Percentiles rank a stretch among this genome's conserved stretches.
phyloP scores from a whole-genome alignment of 2,797 vertebrate species.

The Oophaga sylvatica region DNA sequence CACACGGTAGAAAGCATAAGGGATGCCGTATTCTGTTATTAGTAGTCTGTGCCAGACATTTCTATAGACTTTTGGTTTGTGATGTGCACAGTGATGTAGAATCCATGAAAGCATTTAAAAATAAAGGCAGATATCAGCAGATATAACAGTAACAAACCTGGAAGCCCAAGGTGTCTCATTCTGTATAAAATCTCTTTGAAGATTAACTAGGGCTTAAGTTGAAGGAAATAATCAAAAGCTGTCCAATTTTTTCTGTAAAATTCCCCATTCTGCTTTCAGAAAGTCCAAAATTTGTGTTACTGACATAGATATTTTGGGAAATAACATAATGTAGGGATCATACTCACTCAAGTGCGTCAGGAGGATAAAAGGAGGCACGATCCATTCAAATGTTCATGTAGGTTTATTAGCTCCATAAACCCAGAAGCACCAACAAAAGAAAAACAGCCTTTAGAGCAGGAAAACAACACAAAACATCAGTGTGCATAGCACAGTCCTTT shows the following conservation, averaged over 20 bases:
- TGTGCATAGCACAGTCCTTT: too few relatives aligned
- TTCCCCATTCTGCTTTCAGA: neutral
- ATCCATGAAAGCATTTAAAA: constrained; percentile 53
- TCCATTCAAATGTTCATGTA: too few relatives aligned
- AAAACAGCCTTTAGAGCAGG: too few relatives aligned
- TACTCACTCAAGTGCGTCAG: too few relatives aligned
- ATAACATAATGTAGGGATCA: neutral
- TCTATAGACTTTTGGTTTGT: constrained; percentile 31
- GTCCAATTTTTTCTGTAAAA: constrained; percentile 29
- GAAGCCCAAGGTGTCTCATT: constrained; percentile 43
- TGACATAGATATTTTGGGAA: constrained; percentile 4
- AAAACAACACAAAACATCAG: too few relatives aligned
- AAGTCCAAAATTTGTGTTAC: constrained; percentile 22
- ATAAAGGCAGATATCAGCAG: constrained; percentile 50
- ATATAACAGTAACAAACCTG: constrained; percentile 39
- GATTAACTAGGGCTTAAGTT: constrained; percentile 43
- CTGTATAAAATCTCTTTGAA: constrained; percentile 43
- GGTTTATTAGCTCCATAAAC: too few relatives aligned
- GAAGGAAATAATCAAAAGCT: constrained; percentile 43
- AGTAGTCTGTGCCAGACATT: constrained; percentile 26
- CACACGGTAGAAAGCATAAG: constrained; percentile 31
- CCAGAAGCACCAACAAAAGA: too few relatives aligned
- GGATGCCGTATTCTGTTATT: constrained; percentile 34
- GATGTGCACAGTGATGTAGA: constrained; percentile 51
- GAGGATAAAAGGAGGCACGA: too few relatives aligned